Percentiles rank a stretch among this genome's conserved stretches.
Evolutionary conservation across 2,888 invertebrate genomes (phyloP).

Genomic region (Ferrisia virgata): DNA sequence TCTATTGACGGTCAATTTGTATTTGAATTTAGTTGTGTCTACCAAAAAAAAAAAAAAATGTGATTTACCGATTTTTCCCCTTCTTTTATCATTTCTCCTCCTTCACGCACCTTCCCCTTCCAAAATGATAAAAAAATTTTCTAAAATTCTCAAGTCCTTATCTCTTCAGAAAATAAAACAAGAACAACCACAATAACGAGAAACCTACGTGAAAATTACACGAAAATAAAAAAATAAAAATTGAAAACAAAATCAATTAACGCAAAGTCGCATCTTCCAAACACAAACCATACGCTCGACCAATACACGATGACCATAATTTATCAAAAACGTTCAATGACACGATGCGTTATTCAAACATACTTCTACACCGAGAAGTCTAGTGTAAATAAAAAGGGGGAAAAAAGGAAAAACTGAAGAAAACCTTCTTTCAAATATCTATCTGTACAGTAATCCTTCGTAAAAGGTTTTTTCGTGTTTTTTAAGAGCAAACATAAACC

Average conservation of each 20-base stretch:
- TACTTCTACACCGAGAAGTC: neutral
- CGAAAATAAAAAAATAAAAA: neutral
- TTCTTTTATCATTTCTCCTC: too few species aligned
- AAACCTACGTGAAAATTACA: neutral
- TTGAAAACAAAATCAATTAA: neutral
- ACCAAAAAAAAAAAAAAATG: too few species aligned
- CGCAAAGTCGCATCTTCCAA: neutral
- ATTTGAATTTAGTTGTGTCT: too few species aligned
- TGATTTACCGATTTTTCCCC: too few species aligned
- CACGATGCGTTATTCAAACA: neutral
- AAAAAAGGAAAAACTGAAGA: neutral
- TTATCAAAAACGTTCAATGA: neutral
- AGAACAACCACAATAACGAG: neutral
- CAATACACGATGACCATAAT: neutral
- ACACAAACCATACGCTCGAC: neutral
- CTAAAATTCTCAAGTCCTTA: too few species aligned
- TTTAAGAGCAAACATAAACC: slow-evolving; percentile 9
- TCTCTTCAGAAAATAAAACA: too few species aligned
- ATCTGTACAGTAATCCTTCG: neutral
- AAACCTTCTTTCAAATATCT: neutral
- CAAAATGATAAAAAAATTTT: too few species aligned
- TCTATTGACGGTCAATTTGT: too few species aligned
- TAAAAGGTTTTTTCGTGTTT: slow-evolving; percentile 14
- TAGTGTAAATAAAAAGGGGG: neutral
- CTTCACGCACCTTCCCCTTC: too few species aligned